Conservation (phyloP, 1,140 invertebrate genomes). For the Drosophila setifemur region DNA sequence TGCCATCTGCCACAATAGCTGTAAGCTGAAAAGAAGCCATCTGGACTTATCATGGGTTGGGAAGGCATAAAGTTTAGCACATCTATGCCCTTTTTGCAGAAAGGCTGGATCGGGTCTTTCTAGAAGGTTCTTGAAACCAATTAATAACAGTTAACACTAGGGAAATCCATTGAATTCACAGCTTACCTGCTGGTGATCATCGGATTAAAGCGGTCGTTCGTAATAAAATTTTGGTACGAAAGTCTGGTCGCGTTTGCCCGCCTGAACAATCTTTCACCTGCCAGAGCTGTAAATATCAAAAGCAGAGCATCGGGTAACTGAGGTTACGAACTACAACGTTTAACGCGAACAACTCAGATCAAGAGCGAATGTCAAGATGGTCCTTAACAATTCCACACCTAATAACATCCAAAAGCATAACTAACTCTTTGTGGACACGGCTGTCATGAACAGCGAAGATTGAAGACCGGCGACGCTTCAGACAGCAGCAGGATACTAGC, state of each 20-base stretch:
- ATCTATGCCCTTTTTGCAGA: too few species aligned
- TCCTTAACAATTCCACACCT: conserved; percentile 66
- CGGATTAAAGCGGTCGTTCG: conserved; percentile 24
- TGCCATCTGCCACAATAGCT: too few species aligned
- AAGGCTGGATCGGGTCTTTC: too few species aligned
- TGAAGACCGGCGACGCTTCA: conserved; percentile 47
- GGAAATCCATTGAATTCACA: too few species aligned
- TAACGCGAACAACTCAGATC: conserved; percentile 59
- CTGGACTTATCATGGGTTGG: too few species aligned
- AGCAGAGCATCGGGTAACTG: neutral
- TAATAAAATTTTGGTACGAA: too few species aligned
- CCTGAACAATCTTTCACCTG: conserved; percentile 11
- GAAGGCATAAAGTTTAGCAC: too few species aligned
- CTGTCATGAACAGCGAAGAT: conserved; percentile 64
- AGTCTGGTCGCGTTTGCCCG: too few species aligned
- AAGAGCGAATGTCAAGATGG: conserved; percentile 53
- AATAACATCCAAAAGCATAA: conserved; percentile 45
- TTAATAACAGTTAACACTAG: too few species aligned
- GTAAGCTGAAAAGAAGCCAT: too few species aligned
- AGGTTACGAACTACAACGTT: conserved; percentile 70
- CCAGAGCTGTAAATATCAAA: conserved; percentile 20
- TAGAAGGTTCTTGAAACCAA: too few species aligned
- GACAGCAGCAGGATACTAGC: conserved; percentile 10
- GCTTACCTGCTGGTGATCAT: conserved; percentile 36
- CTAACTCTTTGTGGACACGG: conserved; percentile 58